phyloP scores from a whole-genome alignment of 1,140 invertebrate species.

The Bombus difficillimus region DNA sequence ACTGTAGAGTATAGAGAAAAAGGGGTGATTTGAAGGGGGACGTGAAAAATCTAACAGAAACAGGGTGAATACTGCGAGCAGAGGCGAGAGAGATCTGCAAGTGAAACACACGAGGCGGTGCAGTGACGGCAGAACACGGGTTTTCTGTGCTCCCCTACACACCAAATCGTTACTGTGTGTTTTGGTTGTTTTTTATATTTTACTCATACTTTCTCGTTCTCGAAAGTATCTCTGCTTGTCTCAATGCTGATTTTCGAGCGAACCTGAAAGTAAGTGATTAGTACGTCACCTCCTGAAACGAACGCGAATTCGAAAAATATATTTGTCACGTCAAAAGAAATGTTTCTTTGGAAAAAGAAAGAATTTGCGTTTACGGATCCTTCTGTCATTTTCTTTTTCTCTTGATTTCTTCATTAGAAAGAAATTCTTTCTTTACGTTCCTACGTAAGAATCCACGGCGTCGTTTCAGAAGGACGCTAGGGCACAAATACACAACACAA shows the following conservation, averaged over 20 bases:
- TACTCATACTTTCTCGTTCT: conserved; percentile 39
- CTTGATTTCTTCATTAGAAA: too few species aligned
- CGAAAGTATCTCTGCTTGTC: conserved; percentile 52
- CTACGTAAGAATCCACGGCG: background rate
- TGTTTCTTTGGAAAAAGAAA: background rate
- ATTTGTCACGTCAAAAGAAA: background rate
- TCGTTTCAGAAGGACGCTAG: conserved; percentile 31
- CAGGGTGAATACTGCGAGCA: conserved; percentile 65
- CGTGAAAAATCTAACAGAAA: conserved; percentile 54
- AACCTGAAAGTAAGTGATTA: conserved; percentile 77
- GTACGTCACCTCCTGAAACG: conserved; percentile 51
- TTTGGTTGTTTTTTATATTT: conserved; percentile 53
- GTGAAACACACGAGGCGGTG: conserved; percentile 75
- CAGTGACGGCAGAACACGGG: conserved; percentile 72
- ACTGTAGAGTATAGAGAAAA: background rate
- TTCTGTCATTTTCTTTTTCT: too few species aligned
- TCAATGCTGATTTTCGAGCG: conserved; percentile 63
- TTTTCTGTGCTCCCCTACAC: conserved; percentile 75
- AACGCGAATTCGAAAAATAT: background rate
- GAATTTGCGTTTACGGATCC: background rate
- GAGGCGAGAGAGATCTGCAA: conserved; percentile 71
- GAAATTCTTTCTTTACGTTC: background rate
- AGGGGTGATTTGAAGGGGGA: background rate
- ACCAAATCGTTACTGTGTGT: conserved; percentile 66
- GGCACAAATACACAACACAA: conserved; percentile 64